Conservation (phyloP, 92 coral and sea anemone genomes). For the Diadumene lineata region DNA sequence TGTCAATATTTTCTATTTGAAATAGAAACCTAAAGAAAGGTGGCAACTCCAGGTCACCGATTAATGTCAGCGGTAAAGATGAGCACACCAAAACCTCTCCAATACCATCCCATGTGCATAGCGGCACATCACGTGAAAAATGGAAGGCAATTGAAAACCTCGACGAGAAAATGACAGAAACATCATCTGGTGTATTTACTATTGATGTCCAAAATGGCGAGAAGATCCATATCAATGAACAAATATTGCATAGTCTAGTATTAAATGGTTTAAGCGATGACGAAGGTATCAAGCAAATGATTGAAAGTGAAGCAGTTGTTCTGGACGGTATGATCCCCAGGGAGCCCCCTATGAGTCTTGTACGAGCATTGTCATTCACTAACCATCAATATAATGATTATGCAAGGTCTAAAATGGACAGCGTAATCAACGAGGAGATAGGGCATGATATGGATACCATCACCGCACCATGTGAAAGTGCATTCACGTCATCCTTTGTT, state of each 20-base stretch:
- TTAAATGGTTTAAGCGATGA: conserved; percentile 33
- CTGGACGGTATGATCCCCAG: conserved; percentile 11
- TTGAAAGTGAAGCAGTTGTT: conserved; percentile 9
- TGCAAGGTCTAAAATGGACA: conserved; percentile 28
- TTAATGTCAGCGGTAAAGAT: too few species aligned
- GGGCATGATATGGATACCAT: background rate
- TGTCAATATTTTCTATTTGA: background rate
- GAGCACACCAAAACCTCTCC: background rate
- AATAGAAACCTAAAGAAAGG: background rate
- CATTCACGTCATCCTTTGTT: background rate
- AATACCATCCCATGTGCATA: background rate
- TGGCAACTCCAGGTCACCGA: too few species aligned
- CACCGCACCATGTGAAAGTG: too few species aligned
- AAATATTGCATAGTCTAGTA: conserved; percentile 10
- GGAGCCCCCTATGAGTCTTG: conserved; percentile 31
- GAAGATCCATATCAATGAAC: conserved; percentile 6
- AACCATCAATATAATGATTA: conserved; percentile 57
- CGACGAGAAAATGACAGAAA: background rate
- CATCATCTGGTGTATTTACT: conserved; percentile 22
- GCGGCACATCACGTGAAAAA: background rate
- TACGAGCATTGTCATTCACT: conserved; percentile 40
- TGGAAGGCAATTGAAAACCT: background rate
- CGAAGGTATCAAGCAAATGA: conserved; percentile 15
- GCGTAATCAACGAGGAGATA: background rate
- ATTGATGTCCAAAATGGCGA: background rate